phyloP scores from a whole-genome alignment of 2,888 invertebrate genomes.

The Helobdella robusta region DNA sequence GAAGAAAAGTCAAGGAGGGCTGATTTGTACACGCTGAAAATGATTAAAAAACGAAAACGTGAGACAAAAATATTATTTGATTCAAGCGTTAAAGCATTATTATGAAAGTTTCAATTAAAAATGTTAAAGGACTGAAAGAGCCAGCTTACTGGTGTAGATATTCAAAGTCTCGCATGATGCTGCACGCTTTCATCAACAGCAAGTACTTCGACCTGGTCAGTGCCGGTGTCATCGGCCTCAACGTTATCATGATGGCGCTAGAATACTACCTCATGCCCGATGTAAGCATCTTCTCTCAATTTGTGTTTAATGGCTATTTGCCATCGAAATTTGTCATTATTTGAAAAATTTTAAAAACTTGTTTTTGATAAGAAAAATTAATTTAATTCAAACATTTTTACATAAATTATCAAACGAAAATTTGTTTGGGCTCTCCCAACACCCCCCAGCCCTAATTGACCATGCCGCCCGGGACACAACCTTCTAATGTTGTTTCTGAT shows the following conservation, averaged over 20 bases:
- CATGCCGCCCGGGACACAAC: too few species aligned
- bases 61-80: conserved; percentile 44
- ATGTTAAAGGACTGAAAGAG: conserved; percentile 71
- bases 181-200: conserved; percentile 92
- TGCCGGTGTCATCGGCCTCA: conserved; percentile 95
- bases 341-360: too few species aligned
- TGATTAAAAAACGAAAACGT: conserved; percentile 89
- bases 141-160: conserved; percentile 93
- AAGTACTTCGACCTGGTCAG: conserved; percentile 99
- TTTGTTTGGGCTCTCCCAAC: not conserved
- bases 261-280: conserved; percentile 98
- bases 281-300: too few species aligned
- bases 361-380: too few species aligned
- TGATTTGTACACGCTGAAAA: conserved; percentile 80
- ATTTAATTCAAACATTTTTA: too few species aligned
- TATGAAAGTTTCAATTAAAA: not conserved
- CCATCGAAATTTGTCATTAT: too few species aligned
- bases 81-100: not conserved
- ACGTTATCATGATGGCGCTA: conserved; percentile 99
- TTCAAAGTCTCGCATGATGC: conserved; percentile 74
- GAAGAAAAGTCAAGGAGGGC: conserved; percentile 87
- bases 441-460: too few species aligned
- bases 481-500: too few species aligned
- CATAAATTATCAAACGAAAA: too few species aligned
- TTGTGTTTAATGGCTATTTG: too few species aligned